Base-by-base conservation (phyloP, 2,113 vertebrate species). In the Gnathonemus echidnorhynchus region DNA sequence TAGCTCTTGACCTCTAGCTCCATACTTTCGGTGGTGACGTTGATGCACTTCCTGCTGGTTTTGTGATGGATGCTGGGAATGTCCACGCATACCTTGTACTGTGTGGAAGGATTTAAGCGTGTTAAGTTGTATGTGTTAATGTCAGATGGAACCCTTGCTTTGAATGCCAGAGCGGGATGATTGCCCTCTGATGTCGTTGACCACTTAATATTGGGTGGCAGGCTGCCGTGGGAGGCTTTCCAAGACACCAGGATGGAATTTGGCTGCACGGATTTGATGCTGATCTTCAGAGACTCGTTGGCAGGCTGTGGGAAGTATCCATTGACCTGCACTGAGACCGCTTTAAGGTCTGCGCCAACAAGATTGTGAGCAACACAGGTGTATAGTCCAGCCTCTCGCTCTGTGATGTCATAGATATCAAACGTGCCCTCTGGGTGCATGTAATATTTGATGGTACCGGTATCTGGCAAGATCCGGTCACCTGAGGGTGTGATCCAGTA, bases 401-500 rank as follows among this genome's bases (percentile, higher is more conserved):
- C 93, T 1, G 97, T 97, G 91, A 99, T 92, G 48, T 97, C 95
- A 6, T 95, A 97, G 92, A 99, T 98, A 90, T 99, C 97, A 90
- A 99, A 94, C 0, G 98, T 99, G 91, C 98, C 98, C 95, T 99
- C 98, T 0, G 98, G 96, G 93, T 99, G 97, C 94, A 98, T 97
- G 91, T 97, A 97, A 95, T 98, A 98, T 92, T 97, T 98, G 21
- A 97, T 96, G 52, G 95, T 96, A 86, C 97, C 88, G 0, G 96
- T 97, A 91, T 98, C 97, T 10, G 98, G 97, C 91, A 97, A 91
- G 89, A 99, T 96, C 91, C 96, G 97, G 89, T 96, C 95, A 49
- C 98, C 98, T 27, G 96, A 96, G 19, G 98, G 98, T 35, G 98
- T 98, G 93, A 99, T 96, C 98, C 98, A 99, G 93, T 99, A 99